Base-by-base conservation (phyloP, 2,888 invertebrate genomes). In the Lysandra bellargus region DNA sequence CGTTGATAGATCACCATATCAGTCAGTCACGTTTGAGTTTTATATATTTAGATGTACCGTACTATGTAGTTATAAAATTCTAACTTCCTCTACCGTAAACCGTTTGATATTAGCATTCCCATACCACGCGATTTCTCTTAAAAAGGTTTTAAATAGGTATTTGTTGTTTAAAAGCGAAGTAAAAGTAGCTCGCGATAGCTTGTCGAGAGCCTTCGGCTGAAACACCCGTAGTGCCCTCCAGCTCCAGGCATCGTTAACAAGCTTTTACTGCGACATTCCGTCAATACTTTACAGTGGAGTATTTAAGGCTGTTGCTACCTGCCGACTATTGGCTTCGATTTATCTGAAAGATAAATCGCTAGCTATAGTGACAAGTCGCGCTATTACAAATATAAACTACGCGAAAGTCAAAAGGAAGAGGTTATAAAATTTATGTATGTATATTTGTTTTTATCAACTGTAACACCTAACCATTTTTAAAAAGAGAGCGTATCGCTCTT, bases 221-320 rank as follows among this genome's bases (percentile, higher is more conserved):
- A 53, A 53, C 76, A 33, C 30, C 76, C 17, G 5, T 33, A 76
- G 76, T 33, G 57, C 76, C 57, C 53, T 53, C 9, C 33, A 53
- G 53, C 53, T 75, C 49, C 30, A 17, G 33, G 53, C 49, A 49
- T 75, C 53, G 75, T 75, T 6, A 57, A 76, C 57, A 57, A 57
- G 57, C 76, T 76, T 76, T 76, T 53, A 53, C 76, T 76, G 33
- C 76, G 33, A 76, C 44, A 23, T 75, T 14, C 12, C 49, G 76
- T 57, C 76, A 57, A 76, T 76, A 76, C 57, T 57, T 75, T 69
- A 69, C 69, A 33, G 30, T 37, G 14, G 14, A 37, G 69, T 69
- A 69, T 33, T 69, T 69, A 14, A 69, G 69, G 37, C 33, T 69
- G 69, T 69, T 69, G 33, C 33, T 69, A 69, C 33, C 64, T 37